Evolutionary conservation across 2,797 vertebrate genomes (phyloP), one percentile per base, ranked within the genome.

Genomic region (Pseudochirops corinnae): DNA sequence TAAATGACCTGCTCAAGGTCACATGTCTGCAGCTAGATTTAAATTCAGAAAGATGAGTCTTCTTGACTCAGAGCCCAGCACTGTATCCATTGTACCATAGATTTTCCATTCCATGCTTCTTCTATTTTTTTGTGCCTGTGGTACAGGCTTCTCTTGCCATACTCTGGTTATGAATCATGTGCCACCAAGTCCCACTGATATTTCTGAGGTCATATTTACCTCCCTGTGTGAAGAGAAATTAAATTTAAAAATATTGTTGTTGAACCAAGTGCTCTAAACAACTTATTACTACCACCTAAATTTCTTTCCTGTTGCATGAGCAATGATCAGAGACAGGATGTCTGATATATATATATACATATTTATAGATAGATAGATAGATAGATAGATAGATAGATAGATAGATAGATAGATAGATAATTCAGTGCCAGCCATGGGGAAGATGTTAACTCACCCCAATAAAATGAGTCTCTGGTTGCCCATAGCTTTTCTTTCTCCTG

Each of bases 231-330:
- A 87, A 87, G 21, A 87, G 39, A 87, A 87, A 87, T 87, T 50
- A 87, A 87, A 46, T 87, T 87, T 46, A 50, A 87, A 87, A 87
- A 87, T 87, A 87, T 87, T 87, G 74, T 87, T 90, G 55, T n/a
- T 91, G 56, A 96, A 92, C 91, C 93, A 11, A 55, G 56, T 10
- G 5, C 5, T 94, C 4, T 91, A 14, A 0, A 52, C 58, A 93
- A 90, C n/a, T 58, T 91, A 58, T 31, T 55, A 91, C 93, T 1
- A 67, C 29, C 46, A 87, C 14, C 31, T 93, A 74, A n/a, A 56
- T 91, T 53, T 56, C 50, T 94, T 50, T 28, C 11, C 3, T 52
- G 90, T 31, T 39, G 12, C 57, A 62, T 56, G 12, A 18, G n/a
- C 94, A 94, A 92, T 93, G 3, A 91, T 53, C 10, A 29, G 3